Conservation (phyloP, 2,113 vertebrate genomes). For the Varanus komodoensis region DNA sequence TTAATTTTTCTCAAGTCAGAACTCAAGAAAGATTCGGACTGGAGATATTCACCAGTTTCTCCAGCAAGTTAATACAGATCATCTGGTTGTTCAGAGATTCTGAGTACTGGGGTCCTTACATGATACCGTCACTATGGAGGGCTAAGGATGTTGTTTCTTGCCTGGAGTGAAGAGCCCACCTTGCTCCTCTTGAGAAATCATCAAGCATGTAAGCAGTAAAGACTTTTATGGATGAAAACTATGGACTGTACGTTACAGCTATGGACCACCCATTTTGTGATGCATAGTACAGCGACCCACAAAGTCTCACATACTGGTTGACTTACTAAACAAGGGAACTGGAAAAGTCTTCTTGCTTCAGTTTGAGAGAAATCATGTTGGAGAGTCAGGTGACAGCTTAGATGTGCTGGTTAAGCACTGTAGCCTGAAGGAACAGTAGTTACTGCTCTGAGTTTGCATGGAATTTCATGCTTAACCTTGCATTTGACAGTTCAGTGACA, state of each 20-base stretch:
- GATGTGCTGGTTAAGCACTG: too few species aligned
- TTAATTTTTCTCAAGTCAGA: too few species aligned
- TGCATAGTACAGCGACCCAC: not conserved
- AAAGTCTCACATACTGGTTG: not conserved
- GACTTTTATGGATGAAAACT: not conserved
- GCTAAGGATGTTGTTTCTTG: not conserved
- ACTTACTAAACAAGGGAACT: not conserved
- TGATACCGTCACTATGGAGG: not conserved
- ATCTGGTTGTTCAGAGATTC: too few species aligned
- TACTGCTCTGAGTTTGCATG: too few species aligned
- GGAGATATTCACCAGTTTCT: too few species aligned
- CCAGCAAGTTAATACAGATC: not conserved
- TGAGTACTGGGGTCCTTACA: not conserved
- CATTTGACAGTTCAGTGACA: too few species aligned
- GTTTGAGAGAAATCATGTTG: not conserved
- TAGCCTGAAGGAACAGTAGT: too few species aligned
- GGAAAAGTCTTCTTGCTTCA: not conserved
- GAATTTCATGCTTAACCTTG: too few species aligned
- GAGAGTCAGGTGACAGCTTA: not conserved
- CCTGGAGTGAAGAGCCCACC: not conserved
- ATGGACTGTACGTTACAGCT: not conserved
- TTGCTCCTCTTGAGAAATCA: not conserved
- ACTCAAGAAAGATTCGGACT: too few species aligned
- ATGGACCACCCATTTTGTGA: not conserved
- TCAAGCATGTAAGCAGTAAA: not conserved